Evolutionary conservation across 2,113 vertebrate genomes (phyloP).

Genomic region (Lycaon pictus): DNA sequence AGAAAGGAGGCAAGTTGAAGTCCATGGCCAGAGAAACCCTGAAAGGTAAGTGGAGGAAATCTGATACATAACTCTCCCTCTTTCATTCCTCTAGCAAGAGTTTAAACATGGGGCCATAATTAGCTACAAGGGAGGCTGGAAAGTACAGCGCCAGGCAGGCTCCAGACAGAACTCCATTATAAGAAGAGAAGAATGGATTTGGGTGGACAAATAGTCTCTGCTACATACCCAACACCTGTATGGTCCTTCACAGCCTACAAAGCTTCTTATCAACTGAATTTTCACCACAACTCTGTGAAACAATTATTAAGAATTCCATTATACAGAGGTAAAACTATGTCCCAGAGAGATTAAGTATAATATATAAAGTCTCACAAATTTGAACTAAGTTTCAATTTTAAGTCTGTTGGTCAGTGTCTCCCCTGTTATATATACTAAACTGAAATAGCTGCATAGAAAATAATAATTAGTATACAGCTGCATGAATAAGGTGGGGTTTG

Average conservation of each 20-base stretch:
- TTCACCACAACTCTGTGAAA: background rate
- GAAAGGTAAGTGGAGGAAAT: background rate
- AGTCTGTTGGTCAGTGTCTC: background rate
- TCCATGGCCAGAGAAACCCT: background rate
- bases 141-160: background rate
- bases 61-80: background rate
- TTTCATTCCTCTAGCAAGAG: background rate
- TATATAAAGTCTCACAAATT: background rate
- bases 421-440: conserved; percentile 50
- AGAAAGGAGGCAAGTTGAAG: background rate
- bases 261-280: conserved; percentile 4
- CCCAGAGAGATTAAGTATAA: background rate
- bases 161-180: background rate
- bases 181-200: background rate
- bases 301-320: background rate
- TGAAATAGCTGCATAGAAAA: conserved; percentile 43
- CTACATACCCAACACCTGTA: background rate
- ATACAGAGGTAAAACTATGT: background rate
- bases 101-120: background rate
- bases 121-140: background rate
- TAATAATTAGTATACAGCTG: conserved; percentile 63
- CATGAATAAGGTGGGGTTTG: background rate
- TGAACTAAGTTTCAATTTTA: conserved; percentile 38
- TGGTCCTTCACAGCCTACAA: background rate
- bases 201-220: background rate